Conservation (phyloP, 1,140 invertebrate genomes). For the Hylaeus anthracinus region DNA sequence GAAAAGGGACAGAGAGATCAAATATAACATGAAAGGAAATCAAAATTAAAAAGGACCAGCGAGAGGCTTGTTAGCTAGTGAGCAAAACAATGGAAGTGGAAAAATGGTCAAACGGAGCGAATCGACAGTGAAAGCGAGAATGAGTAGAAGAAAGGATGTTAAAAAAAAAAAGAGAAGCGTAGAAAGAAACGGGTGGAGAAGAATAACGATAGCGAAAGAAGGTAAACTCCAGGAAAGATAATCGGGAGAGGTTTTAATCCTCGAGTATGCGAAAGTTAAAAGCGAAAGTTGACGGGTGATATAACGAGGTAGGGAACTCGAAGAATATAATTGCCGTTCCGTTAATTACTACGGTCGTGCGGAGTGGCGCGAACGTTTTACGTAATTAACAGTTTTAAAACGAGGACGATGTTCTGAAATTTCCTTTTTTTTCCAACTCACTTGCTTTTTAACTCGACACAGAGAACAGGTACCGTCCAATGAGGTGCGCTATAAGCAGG, state of each 20-base stretch:
- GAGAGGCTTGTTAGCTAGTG: slow-evolving; percentile 20
- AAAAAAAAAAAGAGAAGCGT: too few relatives aligned
- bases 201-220: slow-evolving; percentile 10
- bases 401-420: too few relatives aligned
- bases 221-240: not conserved
- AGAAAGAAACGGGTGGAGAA: not conserved
- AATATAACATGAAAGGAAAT: not conserved
- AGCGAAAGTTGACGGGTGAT: not conserved
- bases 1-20: too few relatives aligned
- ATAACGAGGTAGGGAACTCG: not conserved
- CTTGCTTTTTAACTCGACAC: too few relatives aligned
- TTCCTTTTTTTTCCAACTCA: too few relatives aligned
- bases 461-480: too few relatives aligned
- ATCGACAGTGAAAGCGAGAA: not conserved
- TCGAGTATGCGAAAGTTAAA: not conserved
- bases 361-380: not conserved
- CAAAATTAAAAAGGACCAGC: slow-evolving; percentile 41
- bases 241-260: slow-evolving; percentile 7
- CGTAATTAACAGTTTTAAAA: not conserved
- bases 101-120: not conserved
- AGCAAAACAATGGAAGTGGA: slow-evolving; percentile 29
- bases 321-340: slow-evolving; percentile 8
- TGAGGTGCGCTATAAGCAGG: too few relatives aligned
- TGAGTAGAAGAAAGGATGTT: too few relatives aligned
- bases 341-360: not conserved